Percentiles rank a stretch among this genome's conserved stretches.
Conservation (phyloP, 2,888 invertebrate genomes). For the Meghimatium bilineatum region DNA sequence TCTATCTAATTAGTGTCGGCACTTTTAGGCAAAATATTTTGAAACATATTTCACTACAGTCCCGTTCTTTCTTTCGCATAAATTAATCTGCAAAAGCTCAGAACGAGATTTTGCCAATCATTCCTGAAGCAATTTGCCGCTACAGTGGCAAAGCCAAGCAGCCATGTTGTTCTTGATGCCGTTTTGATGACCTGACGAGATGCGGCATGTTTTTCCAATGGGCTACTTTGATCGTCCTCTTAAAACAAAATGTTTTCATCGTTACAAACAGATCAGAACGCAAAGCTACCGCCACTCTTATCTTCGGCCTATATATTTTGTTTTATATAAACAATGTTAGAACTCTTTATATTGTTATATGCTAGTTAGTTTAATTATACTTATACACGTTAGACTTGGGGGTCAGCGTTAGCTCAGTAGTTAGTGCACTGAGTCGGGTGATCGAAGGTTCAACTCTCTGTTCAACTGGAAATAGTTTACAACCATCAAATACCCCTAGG, state of each 20-base stretch:
- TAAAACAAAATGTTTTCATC: constrained; percentile 27
- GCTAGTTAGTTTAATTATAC: too few relatives aligned
- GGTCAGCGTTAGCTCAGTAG: too few relatives aligned
- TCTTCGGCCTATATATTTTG: too few relatives aligned
- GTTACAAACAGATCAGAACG: not conserved
- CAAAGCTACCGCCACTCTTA: not conserved
- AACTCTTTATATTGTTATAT: too few relatives aligned
- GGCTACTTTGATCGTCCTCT: constrained; percentile 25
- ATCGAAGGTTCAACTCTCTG: too few relatives aligned
- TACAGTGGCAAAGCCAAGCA: constrained; percentile 10
- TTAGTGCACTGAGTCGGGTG: too few relatives aligned
- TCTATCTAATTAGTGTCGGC: too few relatives aligned
- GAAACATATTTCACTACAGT: not conserved
- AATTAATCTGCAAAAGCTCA: not conserved
- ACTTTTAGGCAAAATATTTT: too few relatives aligned
- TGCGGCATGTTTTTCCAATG: not conserved
- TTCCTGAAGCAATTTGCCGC: constrained; percentile 32
- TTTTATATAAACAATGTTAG: too few relatives aligned
- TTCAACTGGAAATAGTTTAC: too few relatives aligned
- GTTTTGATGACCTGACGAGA: constrained; percentile 11
- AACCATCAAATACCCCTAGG: too few relatives aligned
- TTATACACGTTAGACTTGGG: too few relatives aligned
- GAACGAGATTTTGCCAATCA: not conserved
- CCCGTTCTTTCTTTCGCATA: not conserved
- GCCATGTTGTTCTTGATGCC: constrained; percentile 7